Percentiles rank a stretch among this genome's conserved stretches.
Conservation (phyloP, 2,113 vertebrate species). For the Aix galericulata region DNA sequence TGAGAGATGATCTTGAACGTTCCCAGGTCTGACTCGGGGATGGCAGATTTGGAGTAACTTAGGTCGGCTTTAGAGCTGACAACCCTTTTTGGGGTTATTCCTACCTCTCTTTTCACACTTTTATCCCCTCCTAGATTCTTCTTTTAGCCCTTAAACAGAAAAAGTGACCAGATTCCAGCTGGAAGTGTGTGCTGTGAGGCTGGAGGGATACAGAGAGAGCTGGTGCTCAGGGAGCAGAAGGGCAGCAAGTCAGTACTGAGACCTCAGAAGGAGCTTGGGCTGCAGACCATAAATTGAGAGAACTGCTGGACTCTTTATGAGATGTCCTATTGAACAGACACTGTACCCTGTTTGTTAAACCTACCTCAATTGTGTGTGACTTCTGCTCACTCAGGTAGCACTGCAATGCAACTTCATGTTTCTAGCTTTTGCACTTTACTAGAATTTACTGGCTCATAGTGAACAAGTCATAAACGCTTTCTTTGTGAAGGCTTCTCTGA, state of each 20-base stretch:
- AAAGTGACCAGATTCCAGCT: neutral
- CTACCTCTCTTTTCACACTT: neutral
- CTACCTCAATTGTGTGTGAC: neutral
- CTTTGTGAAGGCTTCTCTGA: neutral
- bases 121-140: neutral
- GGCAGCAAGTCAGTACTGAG: neutral
- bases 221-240: neutral
- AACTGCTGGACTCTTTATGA: neutral
- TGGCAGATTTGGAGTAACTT: neutral
- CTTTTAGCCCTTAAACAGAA: neutral
- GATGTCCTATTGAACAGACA: neutral
- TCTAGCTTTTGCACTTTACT: neutral
- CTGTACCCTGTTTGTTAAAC: neutral
- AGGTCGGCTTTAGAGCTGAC: neutral
- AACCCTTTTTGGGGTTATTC: neutral
- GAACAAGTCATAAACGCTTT: neutral
- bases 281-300: neutral
- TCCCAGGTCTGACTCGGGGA: neutral
- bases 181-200: neutral
- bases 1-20: neutral
- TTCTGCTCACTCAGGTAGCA: neutral
- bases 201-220: neutral
- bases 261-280: neutral
- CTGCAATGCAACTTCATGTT: neutral
- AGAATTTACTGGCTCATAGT: neutral